phyloP scores from a whole-genome alignment of 30 jellyfish, hydroid and myxozoan species.

The Turritopsis dohrnii region DNA sequence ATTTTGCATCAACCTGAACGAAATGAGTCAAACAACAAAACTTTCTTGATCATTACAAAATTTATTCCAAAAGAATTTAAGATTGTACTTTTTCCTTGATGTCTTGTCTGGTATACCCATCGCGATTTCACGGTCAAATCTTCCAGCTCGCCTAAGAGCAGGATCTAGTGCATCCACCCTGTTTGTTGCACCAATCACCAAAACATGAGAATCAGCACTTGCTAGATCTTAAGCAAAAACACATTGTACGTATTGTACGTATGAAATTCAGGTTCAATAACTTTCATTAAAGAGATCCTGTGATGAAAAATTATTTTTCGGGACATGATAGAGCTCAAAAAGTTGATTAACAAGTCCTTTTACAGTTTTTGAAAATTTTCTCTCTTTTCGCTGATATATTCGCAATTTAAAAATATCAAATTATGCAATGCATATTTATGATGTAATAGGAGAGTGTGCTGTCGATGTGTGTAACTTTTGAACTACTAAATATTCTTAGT shows the following conservation, averaged over 20 bases:
- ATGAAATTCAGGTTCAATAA: neutral
- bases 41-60: too few species aligned
- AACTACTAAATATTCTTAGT: too few species aligned
- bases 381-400: too few species aligned
- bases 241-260: neutral
- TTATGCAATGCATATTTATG: too few species aligned
- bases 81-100: conserved; percentile 58
- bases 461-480: too few species aligned
- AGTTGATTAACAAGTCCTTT: too few species aligned
- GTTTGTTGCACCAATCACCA: conserved; percentile 94
- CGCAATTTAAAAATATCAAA: too few species aligned
- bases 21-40: neutral
- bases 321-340: too few species aligned
- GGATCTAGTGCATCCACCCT: conserved; percentile 97
- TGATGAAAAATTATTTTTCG: too few species aligned
- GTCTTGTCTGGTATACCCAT: conserved; percentile 89
- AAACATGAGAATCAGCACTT: conserved; percentile 73
- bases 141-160: conserved; percentile 96
- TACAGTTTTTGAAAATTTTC: too few species aligned
- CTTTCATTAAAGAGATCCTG: neutral
- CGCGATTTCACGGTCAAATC: conserved; percentile 96
- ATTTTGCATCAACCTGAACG: neutral
- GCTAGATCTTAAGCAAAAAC: conserved; percentile 59
- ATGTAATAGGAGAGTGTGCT: too few species aligned
- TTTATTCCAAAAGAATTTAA: neutral